Percentiles rank a stretch among this genome's conserved stretches.
Conservation (phyloP, 1,140 invertebrate species). For the Acyrthosiphon pisum region DNA sequence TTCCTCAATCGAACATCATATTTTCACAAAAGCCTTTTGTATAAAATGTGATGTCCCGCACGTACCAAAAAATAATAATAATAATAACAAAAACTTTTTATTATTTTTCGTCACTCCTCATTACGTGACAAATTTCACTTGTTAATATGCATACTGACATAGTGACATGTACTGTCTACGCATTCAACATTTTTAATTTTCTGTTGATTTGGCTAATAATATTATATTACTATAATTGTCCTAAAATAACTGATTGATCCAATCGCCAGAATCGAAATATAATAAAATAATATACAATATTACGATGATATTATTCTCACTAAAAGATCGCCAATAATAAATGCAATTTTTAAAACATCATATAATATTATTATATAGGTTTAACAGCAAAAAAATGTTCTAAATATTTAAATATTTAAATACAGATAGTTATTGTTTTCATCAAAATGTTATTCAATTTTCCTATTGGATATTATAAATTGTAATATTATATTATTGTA, state of each 20-base stretch:
- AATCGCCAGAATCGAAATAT: neutral
- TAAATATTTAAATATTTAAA: too few species aligned
- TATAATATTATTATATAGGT: too few species aligned
- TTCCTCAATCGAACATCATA: conserved; percentile 24
- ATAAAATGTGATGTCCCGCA: neutral
- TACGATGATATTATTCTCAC: neutral
- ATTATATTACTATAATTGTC: neutral
- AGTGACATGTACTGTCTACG: neutral
- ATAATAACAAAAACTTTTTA: neutral
- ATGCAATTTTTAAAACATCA: neutral
- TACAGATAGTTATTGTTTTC: too few species aligned
- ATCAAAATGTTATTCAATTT: too few species aligned
- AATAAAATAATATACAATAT: neutral
- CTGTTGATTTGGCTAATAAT: too few species aligned
- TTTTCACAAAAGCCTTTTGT: conserved; percentile 30
- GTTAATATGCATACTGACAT: neutral
- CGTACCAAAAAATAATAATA: neutral
- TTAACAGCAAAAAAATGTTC: too few species aligned
- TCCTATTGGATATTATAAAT: neutral
- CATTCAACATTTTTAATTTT: neutral
- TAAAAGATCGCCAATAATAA: neutral
- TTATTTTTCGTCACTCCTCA: neutral
- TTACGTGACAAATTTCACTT: neutral
- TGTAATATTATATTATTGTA: neutral
- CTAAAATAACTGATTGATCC: neutral